Percentiles rank a stretch among this genome's conserved stretches.
phyloP scores from a whole-genome alignment of 2,113 vertebrate genomes.

The Psittacus erithacus region DNA sequence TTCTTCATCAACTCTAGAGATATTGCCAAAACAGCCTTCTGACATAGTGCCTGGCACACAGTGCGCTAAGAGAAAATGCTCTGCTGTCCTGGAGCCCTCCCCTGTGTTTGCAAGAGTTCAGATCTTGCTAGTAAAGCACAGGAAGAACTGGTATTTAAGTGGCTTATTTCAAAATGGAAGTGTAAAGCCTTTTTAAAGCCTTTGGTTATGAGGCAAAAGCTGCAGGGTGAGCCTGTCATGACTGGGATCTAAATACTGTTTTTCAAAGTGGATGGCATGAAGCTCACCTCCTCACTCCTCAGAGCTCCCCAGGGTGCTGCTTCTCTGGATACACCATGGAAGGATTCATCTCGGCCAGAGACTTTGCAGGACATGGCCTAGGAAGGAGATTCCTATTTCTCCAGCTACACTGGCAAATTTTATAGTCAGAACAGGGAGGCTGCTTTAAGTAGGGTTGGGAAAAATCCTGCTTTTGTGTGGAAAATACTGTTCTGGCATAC shows the following conservation, averaged over 20 bases:
- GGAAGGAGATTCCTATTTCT: neutral
- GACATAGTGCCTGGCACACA: neutral
- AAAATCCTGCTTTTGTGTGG: neutral
- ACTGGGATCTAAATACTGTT: neutral
- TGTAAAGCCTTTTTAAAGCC: neutral
- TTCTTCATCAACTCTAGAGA: neutral
- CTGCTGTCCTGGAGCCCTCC: neutral
- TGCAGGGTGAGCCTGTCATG: neutral
- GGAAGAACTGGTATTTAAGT: neutral
- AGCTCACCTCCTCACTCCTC: neutral
- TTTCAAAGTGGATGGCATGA: fast-evolving
- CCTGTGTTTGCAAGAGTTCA: neutral
- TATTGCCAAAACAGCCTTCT: neutral
- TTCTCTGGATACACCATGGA: neutral
- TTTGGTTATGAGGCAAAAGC: neutral
- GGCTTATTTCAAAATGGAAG: neutral
- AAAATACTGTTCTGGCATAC: neutral
- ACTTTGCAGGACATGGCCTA: neutral
- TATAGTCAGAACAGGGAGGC: neutral
- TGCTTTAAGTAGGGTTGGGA: neutral
- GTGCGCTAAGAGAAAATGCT: neutral
- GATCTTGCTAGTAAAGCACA: neutral
- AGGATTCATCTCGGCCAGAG: neutral
- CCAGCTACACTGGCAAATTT: neutral
- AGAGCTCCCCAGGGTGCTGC: neutral